These are phyloP conservation scores for Cheilosia urbana DNA, from an alignment of 2,888 invertebrate genomes.

Conservation along the genomic window DNA sequence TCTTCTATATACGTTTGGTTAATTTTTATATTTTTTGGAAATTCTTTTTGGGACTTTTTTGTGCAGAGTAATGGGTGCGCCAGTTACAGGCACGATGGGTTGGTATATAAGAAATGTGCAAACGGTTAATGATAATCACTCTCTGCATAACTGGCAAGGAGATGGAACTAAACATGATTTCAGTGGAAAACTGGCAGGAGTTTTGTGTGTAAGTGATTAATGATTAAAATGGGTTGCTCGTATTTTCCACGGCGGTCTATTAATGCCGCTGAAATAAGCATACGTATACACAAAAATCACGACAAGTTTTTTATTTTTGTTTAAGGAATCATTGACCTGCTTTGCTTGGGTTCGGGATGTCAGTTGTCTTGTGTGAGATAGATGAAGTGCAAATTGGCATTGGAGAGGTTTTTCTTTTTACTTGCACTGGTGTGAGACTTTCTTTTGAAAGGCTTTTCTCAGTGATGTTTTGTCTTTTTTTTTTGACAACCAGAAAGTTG, in stretches of 20 bases:
- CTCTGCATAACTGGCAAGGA: constrained; percentile 39
- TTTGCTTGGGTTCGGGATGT: too few species aligned
- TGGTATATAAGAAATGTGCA: constrained; percentile 32
- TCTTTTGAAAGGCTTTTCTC: too few species aligned
- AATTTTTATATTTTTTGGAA: not conserved
- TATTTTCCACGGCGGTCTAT: constrained; percentile 2
- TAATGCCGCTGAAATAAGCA: not conserved
- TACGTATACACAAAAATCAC: not conserved
- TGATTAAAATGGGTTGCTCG: constrained; percentile 54
- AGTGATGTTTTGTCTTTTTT: too few species aligned
- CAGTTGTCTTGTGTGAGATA: too few species aligned
- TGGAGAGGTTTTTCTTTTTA: too few species aligned
- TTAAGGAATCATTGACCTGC: too few species aligned
- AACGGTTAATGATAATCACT: constrained; percentile 73
- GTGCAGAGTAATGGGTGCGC: not conserved
- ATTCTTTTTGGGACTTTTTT: constrained; percentile 16
- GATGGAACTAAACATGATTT: constrained; percentile 56
- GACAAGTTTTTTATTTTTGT: not conserved
- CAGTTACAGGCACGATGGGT: constrained; percentile 18
- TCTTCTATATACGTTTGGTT: constrained; percentile 17
- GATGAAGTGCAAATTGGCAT: too few species aligned
- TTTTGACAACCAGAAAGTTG: too few species aligned
- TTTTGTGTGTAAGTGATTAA: constrained; percentile 67
- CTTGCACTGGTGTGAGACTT: too few species aligned
- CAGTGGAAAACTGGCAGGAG: constrained; percentile 54